Evolutionary conservation across 2,888 invertebrate genomes (phyloP), one percentile per base, ranked within the genome.

Genomic region (Flexamia atlantica): DNA sequence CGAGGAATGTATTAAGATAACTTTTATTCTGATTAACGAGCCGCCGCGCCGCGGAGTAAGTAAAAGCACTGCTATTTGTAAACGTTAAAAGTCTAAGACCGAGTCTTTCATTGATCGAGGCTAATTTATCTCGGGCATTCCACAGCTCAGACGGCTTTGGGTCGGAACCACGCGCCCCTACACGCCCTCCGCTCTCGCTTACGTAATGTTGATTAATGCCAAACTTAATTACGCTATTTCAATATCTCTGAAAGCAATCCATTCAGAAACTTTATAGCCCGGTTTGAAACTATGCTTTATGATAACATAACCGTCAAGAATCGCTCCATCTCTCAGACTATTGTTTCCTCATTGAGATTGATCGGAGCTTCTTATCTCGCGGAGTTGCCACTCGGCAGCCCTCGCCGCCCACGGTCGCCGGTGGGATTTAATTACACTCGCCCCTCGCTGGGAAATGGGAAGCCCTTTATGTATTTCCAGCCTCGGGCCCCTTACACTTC

Each of bases 21-120:
- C 53, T 1, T 10, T 3, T 23, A 53, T 53, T 23, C 53, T 53
- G 53, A 53, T 23, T 23, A 53, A 53, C 53, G 53, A 23, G 20
- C 53, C 53, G 7, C 20, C 10, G 12, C 53, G 7, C 20, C 10
- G 12, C 46, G 20, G 9, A 53, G 53, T 53, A 23, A 53, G 53
- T 53, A 53, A 53, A 64, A 64, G 64, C 28, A 64, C 64, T 30
- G 64, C 64, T 64, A 30, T 64, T 64, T 64, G 64, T 64, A 64
- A 64, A 28, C 30, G 64, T 28, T 64, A 64, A 64, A 25, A 30
- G 64, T 64, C 53, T 64, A 30, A 64, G 64, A 28, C 57, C 20
- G 57, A 57, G 57, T 23, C 64, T 64, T 64, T 28, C 64, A 64
- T 64, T 64, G 64, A 64, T 28, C 28, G 30, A 25, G 25, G 64